These are phyloP conservation scores for Zeuzera pyrina DNA, from an alignment of 2,888 invertebrate species.

Conservation along the genomic window DNA sequence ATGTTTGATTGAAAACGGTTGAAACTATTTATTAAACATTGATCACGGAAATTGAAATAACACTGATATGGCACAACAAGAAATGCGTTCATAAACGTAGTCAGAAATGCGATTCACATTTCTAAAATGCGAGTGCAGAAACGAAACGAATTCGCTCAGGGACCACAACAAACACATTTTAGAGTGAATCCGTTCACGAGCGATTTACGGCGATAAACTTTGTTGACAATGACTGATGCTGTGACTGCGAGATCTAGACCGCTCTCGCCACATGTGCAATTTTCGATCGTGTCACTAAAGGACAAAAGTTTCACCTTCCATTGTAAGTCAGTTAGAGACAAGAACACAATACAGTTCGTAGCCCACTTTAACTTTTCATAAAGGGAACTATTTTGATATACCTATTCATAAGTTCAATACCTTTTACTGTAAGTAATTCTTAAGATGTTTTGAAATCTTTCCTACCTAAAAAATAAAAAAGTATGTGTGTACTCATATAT, in stretches of 20 bases:
- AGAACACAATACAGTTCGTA: constrained; percentile 34
- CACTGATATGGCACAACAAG: too few relatives aligned
- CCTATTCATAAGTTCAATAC: too few relatives aligned
- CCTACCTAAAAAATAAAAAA: too few relatives aligned
- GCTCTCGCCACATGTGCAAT: constrained; percentile 37
- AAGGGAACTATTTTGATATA: too few relatives aligned
- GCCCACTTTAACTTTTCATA: constrained; percentile 42
- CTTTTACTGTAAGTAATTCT: too few relatives aligned
- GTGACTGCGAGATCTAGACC: constrained; percentile 24
- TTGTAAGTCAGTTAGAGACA: constrained; percentile 47
- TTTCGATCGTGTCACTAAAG: constrained; percentile 41
- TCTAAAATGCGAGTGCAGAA: constrained; percentile 14
- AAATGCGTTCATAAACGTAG: not conserved
- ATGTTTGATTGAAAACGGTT: too few relatives aligned
- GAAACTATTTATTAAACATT: too few relatives aligned
- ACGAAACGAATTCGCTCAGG: constrained; percentile 27
- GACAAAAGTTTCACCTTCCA: constrained; percentile 33
- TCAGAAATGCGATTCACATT: constrained; percentile 14
- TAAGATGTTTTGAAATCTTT: too few relatives aligned
- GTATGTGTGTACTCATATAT: too few relatives aligned
- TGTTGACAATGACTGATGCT: constrained; percentile 65
- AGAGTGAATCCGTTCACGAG: constrained; percentile 34
- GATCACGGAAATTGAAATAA: too few relatives aligned
- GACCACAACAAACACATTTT: constrained; percentile 59
- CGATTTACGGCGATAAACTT: constrained; percentile 44